Percentiles rank a stretch among this genome's conserved stretches.
phyloP scores from a whole-genome alignment of 2,888 invertebrate genomes.

The Danaus chrysippus region DNA sequence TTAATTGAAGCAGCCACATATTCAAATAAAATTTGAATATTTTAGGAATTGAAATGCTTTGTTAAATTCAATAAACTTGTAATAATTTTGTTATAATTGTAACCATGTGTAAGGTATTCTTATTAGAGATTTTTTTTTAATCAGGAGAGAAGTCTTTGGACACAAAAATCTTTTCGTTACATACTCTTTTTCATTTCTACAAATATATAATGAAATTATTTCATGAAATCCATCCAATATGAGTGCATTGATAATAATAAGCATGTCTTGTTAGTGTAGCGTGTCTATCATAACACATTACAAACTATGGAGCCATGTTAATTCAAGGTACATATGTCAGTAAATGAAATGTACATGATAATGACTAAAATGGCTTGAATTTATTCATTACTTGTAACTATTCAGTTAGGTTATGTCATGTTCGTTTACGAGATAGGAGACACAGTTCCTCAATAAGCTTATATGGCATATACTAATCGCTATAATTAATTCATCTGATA shows the following conservation, averaged over 20 bases:
- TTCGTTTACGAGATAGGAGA: slow-evolving; percentile 30
- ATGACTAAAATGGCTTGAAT: slow-evolving; percentile 11
- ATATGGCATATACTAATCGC: slow-evolving; percentile 27
- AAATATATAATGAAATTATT: no score
- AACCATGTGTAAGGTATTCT: no score
- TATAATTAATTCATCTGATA: slow-evolving; percentile 28
- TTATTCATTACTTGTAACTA: background rate
- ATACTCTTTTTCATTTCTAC: no score
- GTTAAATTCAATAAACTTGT: no score
- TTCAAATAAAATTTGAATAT: background rate
- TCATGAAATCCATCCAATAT: slow-evolving; percentile 22
- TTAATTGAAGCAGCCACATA: no score
- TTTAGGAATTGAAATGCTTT: no score
- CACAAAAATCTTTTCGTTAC: no score
- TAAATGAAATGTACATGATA: background rate
- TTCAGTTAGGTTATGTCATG: slow-evolving; percentile 21
- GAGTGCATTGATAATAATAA: slow-evolving; percentile 24
- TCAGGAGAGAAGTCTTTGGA: no score
- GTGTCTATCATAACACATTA: slow-evolving; percentile 12
- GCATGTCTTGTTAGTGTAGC: slow-evolving; percentile 25
- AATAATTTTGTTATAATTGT: no score
- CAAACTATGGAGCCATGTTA: background rate
- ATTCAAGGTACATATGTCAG: slow-evolving; percentile 10
- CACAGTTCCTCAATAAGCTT: slow-evolving; percentile 25
- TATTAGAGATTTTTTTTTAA: no score